Conservation (phyloP, 2,113 vertebrate species). For the Corythornis cristatus region DNA sequence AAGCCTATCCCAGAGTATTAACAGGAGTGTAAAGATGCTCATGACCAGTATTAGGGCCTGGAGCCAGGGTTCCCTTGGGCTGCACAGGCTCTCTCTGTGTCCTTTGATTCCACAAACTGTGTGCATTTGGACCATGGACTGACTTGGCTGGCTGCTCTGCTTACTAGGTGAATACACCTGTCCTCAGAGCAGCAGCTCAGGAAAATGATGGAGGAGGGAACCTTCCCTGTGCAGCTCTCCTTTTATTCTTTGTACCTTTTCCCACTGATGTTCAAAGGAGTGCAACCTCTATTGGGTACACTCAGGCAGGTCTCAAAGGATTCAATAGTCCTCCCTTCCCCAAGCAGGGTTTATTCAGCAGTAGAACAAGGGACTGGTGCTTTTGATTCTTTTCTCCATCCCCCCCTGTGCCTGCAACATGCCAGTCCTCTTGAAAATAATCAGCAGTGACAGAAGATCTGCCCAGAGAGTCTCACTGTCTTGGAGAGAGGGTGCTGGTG, state of each 20-base stretch:
- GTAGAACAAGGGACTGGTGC: not conserved
- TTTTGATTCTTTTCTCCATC: slow-evolving; percentile 4
- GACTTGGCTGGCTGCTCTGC: not conserved
- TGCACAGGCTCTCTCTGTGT: not conserved
- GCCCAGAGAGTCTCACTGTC: slow-evolving; percentile 9
- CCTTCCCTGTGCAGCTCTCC: not conserved
- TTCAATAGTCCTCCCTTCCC: not conserved
- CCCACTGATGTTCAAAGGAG: slow-evolving; percentile 49
- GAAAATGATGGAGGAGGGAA: slow-evolving; percentile 48
- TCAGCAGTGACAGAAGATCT: slow-evolving; percentile 37
- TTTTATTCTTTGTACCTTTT: slow-evolving; percentile 31
- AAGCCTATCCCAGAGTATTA: not conserved
- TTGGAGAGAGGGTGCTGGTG: slow-evolving; percentile 22
- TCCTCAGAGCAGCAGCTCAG: not conserved
- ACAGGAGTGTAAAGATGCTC: not conserved
- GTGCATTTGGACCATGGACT: not conserved
- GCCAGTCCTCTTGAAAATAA: slow-evolving; percentile 29
- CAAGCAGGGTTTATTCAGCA: not conserved
- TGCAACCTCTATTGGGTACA: not conserved
- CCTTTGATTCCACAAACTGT: not conserved
- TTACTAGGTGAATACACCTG: not conserved
- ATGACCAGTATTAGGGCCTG: not conserved
- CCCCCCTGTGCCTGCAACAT: not conserved
- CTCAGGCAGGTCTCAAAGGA: not conserved
- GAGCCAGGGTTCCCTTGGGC: not conserved